A percentile compares a stretch with the other conserved stretches of the same genome.
These are phyloP conservation scores for Laticauda colubrina DNA, from an alignment of 2,113 vertebrate genomes.

Conservation along the genomic window DNA sequence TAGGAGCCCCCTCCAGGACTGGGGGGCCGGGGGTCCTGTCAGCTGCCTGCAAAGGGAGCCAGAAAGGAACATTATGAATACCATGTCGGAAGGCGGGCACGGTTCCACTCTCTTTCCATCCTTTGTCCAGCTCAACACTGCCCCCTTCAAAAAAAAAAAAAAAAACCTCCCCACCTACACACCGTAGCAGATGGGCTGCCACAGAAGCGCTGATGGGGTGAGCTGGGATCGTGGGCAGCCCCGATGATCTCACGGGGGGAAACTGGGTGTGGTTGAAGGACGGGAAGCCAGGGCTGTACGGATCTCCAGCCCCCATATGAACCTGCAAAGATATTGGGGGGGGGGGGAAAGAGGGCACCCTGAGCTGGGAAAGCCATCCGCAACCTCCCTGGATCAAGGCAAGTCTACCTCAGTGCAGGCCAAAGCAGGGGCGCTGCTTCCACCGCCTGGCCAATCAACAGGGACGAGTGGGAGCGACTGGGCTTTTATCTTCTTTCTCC, in stretches of 20 bases:
- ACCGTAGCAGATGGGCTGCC: slow-evolving; percentile 70
- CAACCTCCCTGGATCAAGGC: not conserved
- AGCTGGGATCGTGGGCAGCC: slow-evolving; percentile 74
- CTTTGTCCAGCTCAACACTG: accelerated
- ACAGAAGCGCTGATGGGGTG: slow-evolving; percentile 72
- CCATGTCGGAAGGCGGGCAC: not conserved
- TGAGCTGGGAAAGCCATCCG: not conserved
- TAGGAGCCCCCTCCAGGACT: slow-evolving; percentile 67
- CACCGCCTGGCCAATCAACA: not conserved
- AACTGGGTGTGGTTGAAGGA: slow-evolving; percentile 83
- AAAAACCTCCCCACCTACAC: not conserved
- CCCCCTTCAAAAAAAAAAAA: too few relatives aligned
- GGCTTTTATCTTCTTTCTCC: too few relatives aligned
- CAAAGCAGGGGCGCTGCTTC: not conserved
- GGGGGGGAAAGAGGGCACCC: accelerated
- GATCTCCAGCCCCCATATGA: slow-evolving; percentile 78
- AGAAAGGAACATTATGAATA: not conserved
- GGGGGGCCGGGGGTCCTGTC: slow-evolving; percentile 63
- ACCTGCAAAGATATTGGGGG: slow-evolving; percentile 58
- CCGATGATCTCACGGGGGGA: slow-evolving; percentile 73
- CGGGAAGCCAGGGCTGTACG: slow-evolving; percentile 79
- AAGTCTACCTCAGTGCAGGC: not conserved
- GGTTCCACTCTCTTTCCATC: not conserved
- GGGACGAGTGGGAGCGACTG: too few relatives aligned
- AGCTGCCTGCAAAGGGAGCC: slow-evolving; percentile 63